Base-by-base conservation (phyloP, 2,113 vertebrate species). In the Sinocyclocheilus grahami region DNA sequence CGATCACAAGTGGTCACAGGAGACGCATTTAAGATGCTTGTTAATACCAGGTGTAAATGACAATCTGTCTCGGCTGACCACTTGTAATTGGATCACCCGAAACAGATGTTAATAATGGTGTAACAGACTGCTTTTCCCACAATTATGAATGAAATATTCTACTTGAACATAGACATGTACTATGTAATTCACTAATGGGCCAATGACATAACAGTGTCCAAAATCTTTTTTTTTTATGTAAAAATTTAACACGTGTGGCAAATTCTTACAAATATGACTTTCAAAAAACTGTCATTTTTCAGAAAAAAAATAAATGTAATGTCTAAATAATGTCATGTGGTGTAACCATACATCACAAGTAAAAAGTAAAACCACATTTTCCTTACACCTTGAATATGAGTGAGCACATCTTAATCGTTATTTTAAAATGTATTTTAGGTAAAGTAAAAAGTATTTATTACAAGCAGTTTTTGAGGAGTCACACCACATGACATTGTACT, bases 1-100 rank as follows among this genome's bases (percentile, higher is more conserved):
- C 14, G 12, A 74, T 74, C 39, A 58, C 53, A 79, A 39, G 78
- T 79, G 78, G 30, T 18, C 33, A 65, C 33, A 81, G 55, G 78
- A 63, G 37, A 65, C 5, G 8, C 58, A 63, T 63, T 24, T 39
- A 63, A 65, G 37, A 81, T 46, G 20, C 42, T 77, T 76, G 42
- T 24, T 76, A 48, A 48, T 22, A 72, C 3, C 33, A 39, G 69
- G 16, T 53, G 39, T 75, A 48, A 75, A 75, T 48, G 42, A 48
- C 42, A 11, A 2, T 75, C 39, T 39, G 11, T 48, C 33, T 75
- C 39, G 10, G 42, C 72, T 77, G 71, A 46, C 37, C 33, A 37
- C 13, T 71, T 71, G 67, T 71, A 37, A 71, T 8, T 37, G 67
- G 67, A 71, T 71, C 30, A 37, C 67, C 16, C 14, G 8, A 71